Evolutionary conservation across 2,113 vertebrate genomes (phyloP).

Genomic region (Chlorodrepanis virens): DNA sequence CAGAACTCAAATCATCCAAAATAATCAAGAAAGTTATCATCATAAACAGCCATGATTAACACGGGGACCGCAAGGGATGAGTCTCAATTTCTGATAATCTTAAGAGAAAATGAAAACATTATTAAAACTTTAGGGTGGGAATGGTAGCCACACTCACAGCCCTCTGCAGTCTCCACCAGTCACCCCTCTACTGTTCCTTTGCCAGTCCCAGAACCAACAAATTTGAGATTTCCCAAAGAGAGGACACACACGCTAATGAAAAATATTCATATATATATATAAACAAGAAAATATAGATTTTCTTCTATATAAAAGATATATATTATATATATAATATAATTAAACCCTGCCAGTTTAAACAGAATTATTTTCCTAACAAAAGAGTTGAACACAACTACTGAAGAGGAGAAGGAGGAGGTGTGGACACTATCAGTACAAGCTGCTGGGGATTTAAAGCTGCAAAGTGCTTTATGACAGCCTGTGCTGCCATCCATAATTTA

Average conservation of each 20-base stretch:
- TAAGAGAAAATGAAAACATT: slow-evolving; percentile 37
- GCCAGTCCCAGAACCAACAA: background rate
- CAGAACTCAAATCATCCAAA: slow-evolving; percentile 50
- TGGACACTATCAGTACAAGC: background rate
- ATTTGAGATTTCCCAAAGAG: background rate
- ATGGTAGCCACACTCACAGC: background rate
- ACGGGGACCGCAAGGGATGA: background rate
- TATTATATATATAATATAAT: too few relatives aligned
- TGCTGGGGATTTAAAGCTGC: background rate
- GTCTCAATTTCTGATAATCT: background rate
- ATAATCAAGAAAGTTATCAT: slow-evolving; percentile 46
- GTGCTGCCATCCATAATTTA: background rate
- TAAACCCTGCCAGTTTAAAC: background rate
- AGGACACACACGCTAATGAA: accelerated
- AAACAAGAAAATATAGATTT: too few relatives aligned
- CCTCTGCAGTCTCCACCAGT: background rate
- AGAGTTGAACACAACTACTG: background rate
- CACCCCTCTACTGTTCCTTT: background rate
- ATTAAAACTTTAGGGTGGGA: slow-evolving; percentile 9
- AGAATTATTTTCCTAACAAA: background rate
- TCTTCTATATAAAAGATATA: too few relatives aligned
- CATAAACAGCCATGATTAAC: slow-evolving; percentile 44
- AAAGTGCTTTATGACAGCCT: background rate
- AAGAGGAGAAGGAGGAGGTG: background rate
- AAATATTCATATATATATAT: background rate